phyloP scores from a whole-genome alignment of 2,888 invertebrate species.

The Hyposoter didymator region DNA sequence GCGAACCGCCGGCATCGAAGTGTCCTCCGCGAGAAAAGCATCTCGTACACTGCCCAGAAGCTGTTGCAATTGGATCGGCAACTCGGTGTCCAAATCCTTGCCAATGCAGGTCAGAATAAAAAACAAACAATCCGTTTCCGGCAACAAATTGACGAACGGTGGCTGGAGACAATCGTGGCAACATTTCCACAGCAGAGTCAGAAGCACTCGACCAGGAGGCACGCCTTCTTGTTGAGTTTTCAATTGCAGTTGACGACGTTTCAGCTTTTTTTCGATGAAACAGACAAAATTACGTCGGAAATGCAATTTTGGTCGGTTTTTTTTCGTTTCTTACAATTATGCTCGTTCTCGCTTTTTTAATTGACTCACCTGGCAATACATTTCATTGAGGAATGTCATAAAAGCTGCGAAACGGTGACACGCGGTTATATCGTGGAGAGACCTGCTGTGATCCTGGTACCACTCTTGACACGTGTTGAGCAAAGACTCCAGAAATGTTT shows the following conservation, averaged over 20 bases:
- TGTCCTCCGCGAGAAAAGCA: slow-evolving; percentile 91
- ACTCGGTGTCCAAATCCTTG: slow-evolving; percentile 92
- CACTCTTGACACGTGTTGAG: slow-evolving; percentile 95
- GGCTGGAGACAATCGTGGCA: slow-evolving; percentile 95
- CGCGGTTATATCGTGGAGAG: slow-evolving; percentile 82
- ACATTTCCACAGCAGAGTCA: slow-evolving; percentile 94
- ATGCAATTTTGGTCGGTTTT: background rate
- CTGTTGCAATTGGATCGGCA: slow-evolving; percentile 92
- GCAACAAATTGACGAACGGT: slow-evolving; percentile 90
- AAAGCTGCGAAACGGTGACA: slow-evolving; percentile 87
- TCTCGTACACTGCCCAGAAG: slow-evolving; percentile 93
- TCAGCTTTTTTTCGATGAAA: slow-evolving; percentile 85
- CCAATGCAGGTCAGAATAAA: slow-evolving; percentile 95
- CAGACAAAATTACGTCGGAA: background rate
- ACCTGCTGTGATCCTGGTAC: slow-evolving; percentile 93
- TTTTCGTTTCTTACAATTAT: background rate
- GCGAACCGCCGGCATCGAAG: slow-evolving; percentile 90
- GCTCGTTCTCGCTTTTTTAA: background rate
- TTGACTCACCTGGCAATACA: slow-evolving; percentile 89
- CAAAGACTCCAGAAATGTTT: slow-evolving; percentile 95
- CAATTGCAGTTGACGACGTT: slow-evolving; percentile 87
- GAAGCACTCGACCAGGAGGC: slow-evolving; percentile 90
- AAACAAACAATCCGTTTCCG: slow-evolving; percentile 95
- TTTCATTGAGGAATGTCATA: slow-evolving; percentile 95
- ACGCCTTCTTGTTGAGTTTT: slow-evolving; percentile 86